Base-by-base conservation (phyloP, 1,140 invertebrate species). In the Cepaea nemoralis region DNA sequence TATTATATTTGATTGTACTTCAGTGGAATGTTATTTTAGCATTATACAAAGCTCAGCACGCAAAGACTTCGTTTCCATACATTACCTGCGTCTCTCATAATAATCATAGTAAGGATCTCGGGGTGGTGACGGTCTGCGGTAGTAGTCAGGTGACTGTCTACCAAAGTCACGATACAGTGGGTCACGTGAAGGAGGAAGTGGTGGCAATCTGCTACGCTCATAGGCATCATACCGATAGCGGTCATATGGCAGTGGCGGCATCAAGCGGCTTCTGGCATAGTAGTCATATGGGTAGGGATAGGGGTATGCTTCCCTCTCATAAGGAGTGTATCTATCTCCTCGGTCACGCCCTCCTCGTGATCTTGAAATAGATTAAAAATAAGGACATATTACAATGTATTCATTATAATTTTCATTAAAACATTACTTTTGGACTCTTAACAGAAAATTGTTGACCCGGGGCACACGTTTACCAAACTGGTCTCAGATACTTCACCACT, bases 81-180 rank as follows among this genome's bases (percentile, higher is more conserved):
- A 45, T 75, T 74, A 82, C 74, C 74, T 71, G 50, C 82, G 63
- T 69, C 69, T 79, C n/a, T 82, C 63, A 48, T 82, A 84, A 50
- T 82, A 82, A 42, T 82, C 77, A 70, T 84, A 82, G 81, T 82
- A 78, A 24, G 73, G 73, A 63, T 75, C 67, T 76, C 40, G 37
- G 39, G 50, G 59, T 31, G 73, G 80, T 16, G 50, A 66, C 5
- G 80, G 48, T 48, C 77, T 63, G 6, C 77, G 33, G 48, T 59
- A 67, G 48, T 73, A 74, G 16, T 67, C 37, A 39, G 78, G 45
- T 33, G 71, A 48, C 14, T 71, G 66, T 50, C 67, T 67, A 16
- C 42, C 59, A 69, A 69, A 79, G 24, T 69, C 77, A 67, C 66
- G 66, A 55, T 79, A 79, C n/a, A 74, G 42, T 48, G 75, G 75